Percentiles rank a stretch among this genome's conserved stretches.
Conservation (phyloP, 1,140 invertebrate species). For the Pteromalus puparum region DNA sequence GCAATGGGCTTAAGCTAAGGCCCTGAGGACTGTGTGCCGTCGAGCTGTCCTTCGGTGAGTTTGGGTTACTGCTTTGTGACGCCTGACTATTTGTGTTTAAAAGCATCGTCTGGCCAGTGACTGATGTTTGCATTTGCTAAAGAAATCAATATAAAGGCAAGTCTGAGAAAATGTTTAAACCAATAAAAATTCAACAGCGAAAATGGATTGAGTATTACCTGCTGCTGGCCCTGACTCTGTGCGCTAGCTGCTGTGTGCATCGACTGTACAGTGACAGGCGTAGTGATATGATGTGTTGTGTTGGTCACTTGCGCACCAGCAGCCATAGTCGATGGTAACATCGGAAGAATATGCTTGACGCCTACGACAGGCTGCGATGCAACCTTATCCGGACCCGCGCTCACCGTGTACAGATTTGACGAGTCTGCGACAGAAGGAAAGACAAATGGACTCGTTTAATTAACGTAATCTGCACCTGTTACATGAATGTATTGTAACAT, state of each 20-base stretch:
- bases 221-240: conserved; percentile 71
- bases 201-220: conserved; percentile 46
- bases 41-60: conserved; percentile 69
- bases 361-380: conserved; percentile 55
- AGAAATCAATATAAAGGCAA: background rate
- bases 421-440: conserved; percentile 59
- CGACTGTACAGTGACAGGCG: conserved; percentile 69
- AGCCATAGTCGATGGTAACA: conserved; percentile 62
- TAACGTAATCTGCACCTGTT: background rate
- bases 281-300: conserved; percentile 69
- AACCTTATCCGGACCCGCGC: conserved; percentile 64
- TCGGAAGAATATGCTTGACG: conserved; percentile 69
- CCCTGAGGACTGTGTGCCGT: conserved; percentile 68
- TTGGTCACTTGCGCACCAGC: conserved; percentile 63
- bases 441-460: conserved; percentile 10
- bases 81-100: conserved; percentile 63
- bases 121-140: conserved; percentile 55
- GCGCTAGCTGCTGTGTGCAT: conserved; percentile 68
- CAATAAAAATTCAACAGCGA: background rate
- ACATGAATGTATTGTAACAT: background rate
- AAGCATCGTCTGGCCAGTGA: conserved; percentile 61
- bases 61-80: conserved; percentile 64
- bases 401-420: conserved; percentile 66
- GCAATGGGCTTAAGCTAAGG: conserved; percentile 72
- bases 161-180: background rate